Conservation (phyloP, 1,140 invertebrate genomes). For the Samia ricini region DNA sequence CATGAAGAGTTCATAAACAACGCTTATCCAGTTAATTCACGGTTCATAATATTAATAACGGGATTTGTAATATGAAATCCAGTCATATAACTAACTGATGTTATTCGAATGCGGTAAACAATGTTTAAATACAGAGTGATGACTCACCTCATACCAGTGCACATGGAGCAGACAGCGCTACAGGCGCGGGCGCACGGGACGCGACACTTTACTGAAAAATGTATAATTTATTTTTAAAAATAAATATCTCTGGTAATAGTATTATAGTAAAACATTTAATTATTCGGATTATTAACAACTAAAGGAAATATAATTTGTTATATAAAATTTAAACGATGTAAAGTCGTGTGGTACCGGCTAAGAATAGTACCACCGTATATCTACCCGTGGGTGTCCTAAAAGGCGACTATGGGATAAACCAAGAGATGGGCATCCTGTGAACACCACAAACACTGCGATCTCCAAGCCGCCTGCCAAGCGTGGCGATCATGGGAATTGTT, state of each 20-base stretch:
- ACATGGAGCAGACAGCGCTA: constrained; percentile 47
- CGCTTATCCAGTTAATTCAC: constrained; percentile 4
- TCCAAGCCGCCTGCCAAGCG: too few species aligned
- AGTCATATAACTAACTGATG: constrained; percentile 6
- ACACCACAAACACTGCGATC: too few species aligned
- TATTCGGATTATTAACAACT: too few species aligned
- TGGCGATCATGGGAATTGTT: too few species aligned
- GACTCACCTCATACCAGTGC: constrained; percentile 72
- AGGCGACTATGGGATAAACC: too few species aligned
- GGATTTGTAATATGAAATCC: constrained; percentile 7
- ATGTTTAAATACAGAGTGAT: constrained; percentile 50
- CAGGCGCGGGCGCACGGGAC: constrained; percentile 41
- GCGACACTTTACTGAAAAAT: constrained; percentile 54
- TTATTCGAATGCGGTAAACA: constrained; percentile 12
- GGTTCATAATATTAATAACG: not conserved
- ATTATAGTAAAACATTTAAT: too few species aligned
- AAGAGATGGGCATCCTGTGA: too few species aligned
- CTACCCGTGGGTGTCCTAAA: too few species aligned
- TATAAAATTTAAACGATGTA: too few species aligned
- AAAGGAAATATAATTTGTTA: too few species aligned
- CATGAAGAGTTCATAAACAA: not conserved
- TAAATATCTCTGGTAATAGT: constrained; percentile 6
- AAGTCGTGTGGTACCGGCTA: too few species aligned
- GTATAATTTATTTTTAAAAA: constrained; percentile 1
- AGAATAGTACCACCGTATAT: too few species aligned